Evolutionary conservation across 2,113 vertebrate genomes (phyloP).

Genomic region (Macroglossus sobrinus): DNA sequence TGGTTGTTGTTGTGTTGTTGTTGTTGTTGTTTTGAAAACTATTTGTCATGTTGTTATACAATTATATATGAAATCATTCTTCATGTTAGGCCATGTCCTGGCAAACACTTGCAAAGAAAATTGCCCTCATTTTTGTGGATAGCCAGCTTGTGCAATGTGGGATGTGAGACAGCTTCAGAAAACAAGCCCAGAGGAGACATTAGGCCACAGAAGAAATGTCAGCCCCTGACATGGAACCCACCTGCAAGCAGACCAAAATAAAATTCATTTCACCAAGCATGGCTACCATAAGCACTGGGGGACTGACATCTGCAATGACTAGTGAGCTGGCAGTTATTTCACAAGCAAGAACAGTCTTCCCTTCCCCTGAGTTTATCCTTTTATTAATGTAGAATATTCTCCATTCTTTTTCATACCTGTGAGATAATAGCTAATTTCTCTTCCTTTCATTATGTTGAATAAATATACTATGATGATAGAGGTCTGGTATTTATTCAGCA

Average conservation of each 20-base stretch:
- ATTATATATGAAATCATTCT: not conserved
- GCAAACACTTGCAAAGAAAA: conserved; percentile 7
- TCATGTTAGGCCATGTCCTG: not conserved
- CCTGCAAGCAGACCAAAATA: not conserved
- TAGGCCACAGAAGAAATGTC: no score
- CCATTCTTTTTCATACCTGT: not conserved
- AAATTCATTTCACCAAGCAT: not conserved
- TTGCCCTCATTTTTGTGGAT: not conserved
- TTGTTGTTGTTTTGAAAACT: not conserved
- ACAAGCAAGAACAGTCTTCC: not conserved
- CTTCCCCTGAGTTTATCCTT: not conserved
- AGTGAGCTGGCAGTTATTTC: not conserved
- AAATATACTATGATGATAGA: not conserved
- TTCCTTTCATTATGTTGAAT: not conserved
- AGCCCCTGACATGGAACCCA: not conserved
- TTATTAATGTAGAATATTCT: not conserved
- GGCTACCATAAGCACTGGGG: fast-evolving
- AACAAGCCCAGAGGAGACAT: not conserved
- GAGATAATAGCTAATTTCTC: not conserved
- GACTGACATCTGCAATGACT: not conserved
- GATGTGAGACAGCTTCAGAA: not conserved
- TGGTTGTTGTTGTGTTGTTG: not conserved
- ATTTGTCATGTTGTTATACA: not conserved
- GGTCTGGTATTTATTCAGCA: not conserved
- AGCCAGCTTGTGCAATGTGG: not conserved